Base-by-base conservation (phyloP, 2,888 invertebrate genomes). In the Blastobasis lacticolella region DNA sequence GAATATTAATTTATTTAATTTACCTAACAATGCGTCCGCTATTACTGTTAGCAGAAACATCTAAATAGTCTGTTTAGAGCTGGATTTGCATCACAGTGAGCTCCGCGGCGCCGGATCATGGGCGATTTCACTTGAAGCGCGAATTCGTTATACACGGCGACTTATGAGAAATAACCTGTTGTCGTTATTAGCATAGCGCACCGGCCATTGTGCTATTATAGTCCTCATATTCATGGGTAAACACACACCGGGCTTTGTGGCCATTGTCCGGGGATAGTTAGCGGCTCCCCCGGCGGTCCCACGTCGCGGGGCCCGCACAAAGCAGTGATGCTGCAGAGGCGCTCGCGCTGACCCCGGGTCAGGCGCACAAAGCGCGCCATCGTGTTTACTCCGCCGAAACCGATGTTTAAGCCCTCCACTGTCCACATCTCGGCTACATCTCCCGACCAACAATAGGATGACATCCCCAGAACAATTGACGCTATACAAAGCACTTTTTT, bases 131-230 rank as follows among this genome's bases (percentile, higher is more conserved):
- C 84, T 66, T 70, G 72, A 78, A 80, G 85, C 81, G 88, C 88
- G 76, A 86, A 88, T 88, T 88, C 88, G 88, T 88, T 88, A 85
- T 84, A 88, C 88, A 87, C 61, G 77, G 64, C 78, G 77, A 74
- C 71, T 88, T 88, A 87, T 73, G 69, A 67, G 67, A 69, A 76
- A 73, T 82, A 84, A 88, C 88, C 88, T 88, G 88, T 82, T 81
- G 74, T 44, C 23, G 74, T 73, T 76, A 85, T 76, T 85, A 86
- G 87, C 85, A 72, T 77, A 82, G 78, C 76, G 75, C 74, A 73
- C 73, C 70, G 73, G 69, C 79, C 62, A 81, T 87, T 87, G 83
- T 86, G 69, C 65, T 47, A 74, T 78, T 78, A 78, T 80, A 69
- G 66, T 77, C 72, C 75, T 76, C 75, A 81, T 83, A 83, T 88